Conservation (phyloP, 2,113 vertebrate species). For the Mus pahari region DNA sequence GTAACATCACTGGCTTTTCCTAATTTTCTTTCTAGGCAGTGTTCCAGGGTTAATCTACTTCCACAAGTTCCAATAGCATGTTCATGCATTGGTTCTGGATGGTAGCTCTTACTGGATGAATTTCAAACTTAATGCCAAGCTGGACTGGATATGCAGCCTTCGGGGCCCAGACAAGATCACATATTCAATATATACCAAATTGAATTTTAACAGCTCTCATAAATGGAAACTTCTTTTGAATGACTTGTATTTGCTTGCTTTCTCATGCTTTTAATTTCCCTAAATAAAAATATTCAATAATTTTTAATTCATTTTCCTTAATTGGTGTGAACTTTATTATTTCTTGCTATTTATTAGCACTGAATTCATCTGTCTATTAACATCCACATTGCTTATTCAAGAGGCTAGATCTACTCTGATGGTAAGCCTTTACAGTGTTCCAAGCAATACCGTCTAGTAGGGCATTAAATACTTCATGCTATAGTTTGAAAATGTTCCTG, state of each 20-base stretch:
- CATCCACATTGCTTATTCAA: neutral
- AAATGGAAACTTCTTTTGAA: neutral
- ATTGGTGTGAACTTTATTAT: neutral
- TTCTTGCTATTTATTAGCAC: neutral
- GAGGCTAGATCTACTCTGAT: neutral
- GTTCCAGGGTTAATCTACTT: neutral
- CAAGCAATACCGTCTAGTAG: neutral
- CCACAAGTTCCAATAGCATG: neutral
- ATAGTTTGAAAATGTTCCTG: neutral
- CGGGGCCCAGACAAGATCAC: neutral
- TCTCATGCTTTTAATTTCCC: neutral
- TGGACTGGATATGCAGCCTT: neutral
- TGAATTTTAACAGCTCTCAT: neutral
- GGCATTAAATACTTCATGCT: neutral
- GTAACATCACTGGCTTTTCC: neutral
- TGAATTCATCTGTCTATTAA: neutral
- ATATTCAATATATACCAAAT: constrained; percentile 19
- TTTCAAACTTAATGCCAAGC: neutral
- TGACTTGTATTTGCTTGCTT: neutral
- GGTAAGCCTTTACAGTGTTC: neutral
- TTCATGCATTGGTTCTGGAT: neutral
- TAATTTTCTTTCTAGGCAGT: neutral
- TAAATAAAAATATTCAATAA: neutral
- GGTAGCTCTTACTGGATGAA: neutral
- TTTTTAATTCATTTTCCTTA: neutral